Evolutionary conservation across 2,888 invertebrate species (phyloP), one percentile per base, ranked within the genome.

Genomic region (Pollenia angustigena): DNA sequence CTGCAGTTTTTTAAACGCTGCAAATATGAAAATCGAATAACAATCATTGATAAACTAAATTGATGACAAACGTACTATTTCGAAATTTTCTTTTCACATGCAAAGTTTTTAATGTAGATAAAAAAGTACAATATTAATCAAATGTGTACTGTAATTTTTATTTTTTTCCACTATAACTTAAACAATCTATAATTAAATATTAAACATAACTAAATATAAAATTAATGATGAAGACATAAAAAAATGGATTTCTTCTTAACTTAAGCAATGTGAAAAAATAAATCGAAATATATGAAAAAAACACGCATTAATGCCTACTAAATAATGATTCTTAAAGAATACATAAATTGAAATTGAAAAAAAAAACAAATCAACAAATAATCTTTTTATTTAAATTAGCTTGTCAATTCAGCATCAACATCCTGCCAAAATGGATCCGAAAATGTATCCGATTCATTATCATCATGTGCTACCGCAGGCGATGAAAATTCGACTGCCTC

Each of bases 341-440:
- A 3, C 23, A 23, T 23, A 23, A 18, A 3, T 23, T 23, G 23
- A 23, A 46, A 52, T 52, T 10, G 11, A 40, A 50, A 40, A 48
- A 58, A 66, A 48, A 42, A 42, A n/a, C 32, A 71, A 46, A 48
- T n/a, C 16, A 74, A 56, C n/a, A 40, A 62, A 6, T 32, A 16
- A 60, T 14, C 4, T 23, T 69, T 16, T 52, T 12, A 4, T 12
- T 4, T 9, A 18, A 68, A 40, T 81, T 89, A 90, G 83, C 90
- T 91, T 11, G 90, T 94, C 44, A 94, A 93, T 88, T 95, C 95
- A n/a, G 94, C 93, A 90, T 95, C 95, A 91, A 94, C 94, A 89
- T 95, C 95, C n/a, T 94, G 94, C 95, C 95, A 95, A 58, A 95
- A 94, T 32, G 94, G 94, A 90, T 95, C 95, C 0, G 94, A 94